Conservation (phyloP, 1,140 invertebrate genomes). For the Streblospio benedicti region DNA sequence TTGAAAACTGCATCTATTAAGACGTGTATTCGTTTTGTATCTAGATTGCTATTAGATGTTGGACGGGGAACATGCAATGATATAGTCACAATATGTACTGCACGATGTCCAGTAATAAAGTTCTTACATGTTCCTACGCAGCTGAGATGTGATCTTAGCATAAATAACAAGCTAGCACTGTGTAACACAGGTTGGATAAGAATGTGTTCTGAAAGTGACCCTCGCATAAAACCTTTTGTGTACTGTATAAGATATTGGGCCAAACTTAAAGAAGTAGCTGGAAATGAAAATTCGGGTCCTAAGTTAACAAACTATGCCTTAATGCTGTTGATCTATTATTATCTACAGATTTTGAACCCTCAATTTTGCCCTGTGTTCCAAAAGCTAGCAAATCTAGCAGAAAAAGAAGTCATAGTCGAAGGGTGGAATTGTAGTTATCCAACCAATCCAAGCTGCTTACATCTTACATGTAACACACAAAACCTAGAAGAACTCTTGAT, state of each 20-base stretch:
- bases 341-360: conserved; percentile 26
- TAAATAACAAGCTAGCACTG: conserved; percentile 39
- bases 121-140: conserved; percentile 30
- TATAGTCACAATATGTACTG: conserved; percentile 27
- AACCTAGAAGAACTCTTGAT: conserved; percentile 27
- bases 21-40: conserved; percentile 23
- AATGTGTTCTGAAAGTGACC: conserved; percentile 24
- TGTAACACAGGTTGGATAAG: conserved; percentile 29
- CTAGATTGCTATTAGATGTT: conserved; percentile 22
- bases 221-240: conserved; percentile 27
- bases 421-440: conserved; percentile 35
- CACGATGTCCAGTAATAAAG: conserved; percentile 34
- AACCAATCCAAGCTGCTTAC: not conserved
- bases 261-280: conserved; percentile 25
- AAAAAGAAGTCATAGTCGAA: conserved; percentile 24
- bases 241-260: conserved; percentile 33
- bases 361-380: conserved; percentile 24
- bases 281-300: conserved; percentile 20
- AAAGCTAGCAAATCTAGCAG: conserved; percentile 20
- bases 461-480: not conserved
- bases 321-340: conserved; percentile 28
- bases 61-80: conserved; percentile 7
- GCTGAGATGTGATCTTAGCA: conserved; percentile 38
- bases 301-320: conserved; percentile 33
- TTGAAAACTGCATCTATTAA: conserved; percentile 28